Percentiles rank a stretch among this genome's conserved stretches.
Conservation (phyloP, 2,888 invertebrate genomes). For the Xestia sexstrigata region DNA sequence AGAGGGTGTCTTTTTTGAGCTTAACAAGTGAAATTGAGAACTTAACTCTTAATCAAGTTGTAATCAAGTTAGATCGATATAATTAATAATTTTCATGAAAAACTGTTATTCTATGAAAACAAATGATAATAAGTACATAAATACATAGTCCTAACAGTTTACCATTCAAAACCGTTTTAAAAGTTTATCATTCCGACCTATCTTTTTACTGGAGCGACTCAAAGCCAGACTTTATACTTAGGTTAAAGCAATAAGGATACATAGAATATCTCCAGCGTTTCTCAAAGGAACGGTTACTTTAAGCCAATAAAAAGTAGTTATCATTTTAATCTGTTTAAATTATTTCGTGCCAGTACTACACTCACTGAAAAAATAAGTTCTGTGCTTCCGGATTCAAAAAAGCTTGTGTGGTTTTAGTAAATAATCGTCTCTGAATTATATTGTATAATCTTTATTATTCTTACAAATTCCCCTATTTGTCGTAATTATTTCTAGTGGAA, state of each 20-base stretch:
- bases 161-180: not conserved
- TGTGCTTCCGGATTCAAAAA: conserved; percentile 7
- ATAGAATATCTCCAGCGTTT: conserved; percentile 21
- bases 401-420: not conserved
- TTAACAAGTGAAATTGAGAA: not conserved
- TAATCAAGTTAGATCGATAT: not conserved
- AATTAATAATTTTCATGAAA: not conserved
- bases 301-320: conserved; percentile 47
- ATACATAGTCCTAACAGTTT: not conserved
- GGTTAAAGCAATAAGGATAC: conserved; percentile 27
- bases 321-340: conserved; percentile 53
- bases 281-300: conserved; percentile 49
- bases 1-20: not conserved
- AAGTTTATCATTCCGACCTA: conserved; percentile 11
- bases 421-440: not conserved
- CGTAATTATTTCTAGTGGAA: not conserved
- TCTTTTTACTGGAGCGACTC: conserved; percentile 19
- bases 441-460: too few relatives aligned
- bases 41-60: not conserved
- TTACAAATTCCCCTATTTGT: not conserved
- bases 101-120: not conserved
- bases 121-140: not conserved
- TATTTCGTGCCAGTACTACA: conserved; percentile 16
- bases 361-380: conserved; percentile 20
- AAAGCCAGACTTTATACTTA: conserved; percentile 21